Evolutionary conservation across 2,797 vertebrate genomes (phyloP).

Genomic region (Neosilurus hyrtlii): DNA sequence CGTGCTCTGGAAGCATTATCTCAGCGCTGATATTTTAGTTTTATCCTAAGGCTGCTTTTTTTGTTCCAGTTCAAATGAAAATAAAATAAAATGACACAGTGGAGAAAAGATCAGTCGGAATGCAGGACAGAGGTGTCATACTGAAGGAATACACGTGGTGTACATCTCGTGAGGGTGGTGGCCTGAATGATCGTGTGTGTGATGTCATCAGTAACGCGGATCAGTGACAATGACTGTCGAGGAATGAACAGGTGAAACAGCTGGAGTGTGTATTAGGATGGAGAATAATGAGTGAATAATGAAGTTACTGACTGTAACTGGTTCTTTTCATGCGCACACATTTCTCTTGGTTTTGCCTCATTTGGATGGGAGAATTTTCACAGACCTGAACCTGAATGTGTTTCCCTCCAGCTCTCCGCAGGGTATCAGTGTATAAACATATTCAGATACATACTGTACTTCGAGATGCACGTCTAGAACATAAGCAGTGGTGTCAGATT

Average conservation of each 20-base stretch:
- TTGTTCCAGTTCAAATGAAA: background rate
- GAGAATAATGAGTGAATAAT: background rate
- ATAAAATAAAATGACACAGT: background rate
- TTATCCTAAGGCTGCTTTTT: slow-evolving; percentile 18
- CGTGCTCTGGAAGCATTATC: slow-evolving; percentile 11
- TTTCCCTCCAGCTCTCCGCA: background rate
- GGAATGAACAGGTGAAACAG: background rate
- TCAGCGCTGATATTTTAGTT: slow-evolving; percentile 5
- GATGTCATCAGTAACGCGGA: background rate
- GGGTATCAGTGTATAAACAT: background rate
- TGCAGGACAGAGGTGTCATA: background rate
- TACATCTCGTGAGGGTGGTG: background rate
- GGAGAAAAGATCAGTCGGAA: background rate
- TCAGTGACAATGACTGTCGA: background rate
- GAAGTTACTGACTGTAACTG: background rate
- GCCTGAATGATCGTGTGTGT: background rate
- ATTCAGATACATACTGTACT: background rate
- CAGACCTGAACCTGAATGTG: background rate
- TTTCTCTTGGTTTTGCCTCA: no score
- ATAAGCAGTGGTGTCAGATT: background rate
- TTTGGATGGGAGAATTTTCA: background rate
- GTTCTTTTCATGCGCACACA: background rate
- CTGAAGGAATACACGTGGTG: background rate
- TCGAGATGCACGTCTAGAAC: background rate
- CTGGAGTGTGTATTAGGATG: background rate